Conservation (phyloP, 1,140 invertebrate species). For the Drosophila subpulchrella region DNA sequence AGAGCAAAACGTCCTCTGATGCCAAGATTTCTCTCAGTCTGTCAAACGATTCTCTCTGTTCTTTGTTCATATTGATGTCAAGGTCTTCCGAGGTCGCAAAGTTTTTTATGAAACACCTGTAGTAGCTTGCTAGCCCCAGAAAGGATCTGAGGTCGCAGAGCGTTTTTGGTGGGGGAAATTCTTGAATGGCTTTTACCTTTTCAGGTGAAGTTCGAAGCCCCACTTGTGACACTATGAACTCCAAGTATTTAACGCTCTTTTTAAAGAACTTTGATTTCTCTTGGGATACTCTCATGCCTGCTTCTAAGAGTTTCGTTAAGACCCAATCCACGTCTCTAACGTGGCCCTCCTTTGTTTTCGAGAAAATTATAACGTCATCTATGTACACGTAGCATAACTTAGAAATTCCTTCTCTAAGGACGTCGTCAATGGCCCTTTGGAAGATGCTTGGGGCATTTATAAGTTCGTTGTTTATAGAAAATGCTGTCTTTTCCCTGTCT, state of each 20-base stretch:
- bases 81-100: not conserved
- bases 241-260: not conserved
- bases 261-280: not conserved
- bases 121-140: not conserved
- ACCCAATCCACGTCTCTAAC: too few relatives aligned
- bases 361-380: not conserved
- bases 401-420: not conserved
- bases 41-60: not conserved
- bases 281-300: not conserved
- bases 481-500: too few relatives aligned
- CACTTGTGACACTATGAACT: not conserved
- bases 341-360: not conserved
- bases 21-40: not conserved
- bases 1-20: not conserved
- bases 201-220: not conserved
- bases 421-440: not conserved
- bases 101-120: not conserved
- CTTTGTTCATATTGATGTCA: not conserved
- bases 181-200: not conserved
- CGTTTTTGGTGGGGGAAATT: not conserved
- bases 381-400: too few relatives aligned
- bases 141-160: conserved; percentile 1
- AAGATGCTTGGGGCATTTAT: too few relatives aligned
- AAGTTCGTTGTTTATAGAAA: too few relatives aligned
- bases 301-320: not conserved